These are phyloP conservation scores for Eustalomyia histrio DNA, from an alignment of 2,888 invertebrate species.

Conservation along the genomic window DNA sequence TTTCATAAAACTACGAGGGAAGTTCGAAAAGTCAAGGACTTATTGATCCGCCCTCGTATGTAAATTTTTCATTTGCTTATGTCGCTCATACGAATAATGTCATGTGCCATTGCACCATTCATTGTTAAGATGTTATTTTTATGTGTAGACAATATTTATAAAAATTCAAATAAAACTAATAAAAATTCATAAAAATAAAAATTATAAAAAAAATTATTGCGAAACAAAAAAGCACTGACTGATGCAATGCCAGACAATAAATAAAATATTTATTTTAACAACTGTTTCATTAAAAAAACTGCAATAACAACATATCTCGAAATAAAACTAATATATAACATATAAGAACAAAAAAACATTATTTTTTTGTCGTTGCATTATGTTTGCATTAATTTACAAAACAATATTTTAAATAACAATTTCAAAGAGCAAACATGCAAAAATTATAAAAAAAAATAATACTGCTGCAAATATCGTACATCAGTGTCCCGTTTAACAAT, in stretches of 20 bases:
- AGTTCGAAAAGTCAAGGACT: too few relatives aligned
- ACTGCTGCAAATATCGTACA: too few relatives aligned
- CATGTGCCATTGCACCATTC: neutral
- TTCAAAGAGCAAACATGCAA: neutral
- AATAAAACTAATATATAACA: neutral
- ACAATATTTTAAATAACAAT: conserved; percentile 2
- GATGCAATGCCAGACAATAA: conserved; percentile 24
- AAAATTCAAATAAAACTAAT: conserved; percentile 11
- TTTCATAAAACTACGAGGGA: too few relatives aligned
- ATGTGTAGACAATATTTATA: neutral
- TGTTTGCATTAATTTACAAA: conserved; percentile 15
- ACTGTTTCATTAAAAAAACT: conserved; percentile 3
- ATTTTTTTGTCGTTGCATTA: neutral
- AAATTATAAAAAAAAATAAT: too few relatives aligned
- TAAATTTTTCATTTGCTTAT: neutral
- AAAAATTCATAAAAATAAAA: conserved; percentile 30
- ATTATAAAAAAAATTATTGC: neutral
- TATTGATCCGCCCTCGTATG: too few relatives aligned
- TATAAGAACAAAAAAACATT: conserved; percentile 15
- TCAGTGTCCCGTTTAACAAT: neutral
- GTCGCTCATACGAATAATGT: neutral
- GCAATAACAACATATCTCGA: neutral
- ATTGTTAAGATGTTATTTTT: conserved; percentile 1
- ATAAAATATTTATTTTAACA: conserved; percentile 14
- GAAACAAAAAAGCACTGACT: neutral